These are phyloP conservation scores for Lucifuga dentata DNA, from an alignment of 2,113 vertebrate genomes.

Conservation along the genomic window DNA sequence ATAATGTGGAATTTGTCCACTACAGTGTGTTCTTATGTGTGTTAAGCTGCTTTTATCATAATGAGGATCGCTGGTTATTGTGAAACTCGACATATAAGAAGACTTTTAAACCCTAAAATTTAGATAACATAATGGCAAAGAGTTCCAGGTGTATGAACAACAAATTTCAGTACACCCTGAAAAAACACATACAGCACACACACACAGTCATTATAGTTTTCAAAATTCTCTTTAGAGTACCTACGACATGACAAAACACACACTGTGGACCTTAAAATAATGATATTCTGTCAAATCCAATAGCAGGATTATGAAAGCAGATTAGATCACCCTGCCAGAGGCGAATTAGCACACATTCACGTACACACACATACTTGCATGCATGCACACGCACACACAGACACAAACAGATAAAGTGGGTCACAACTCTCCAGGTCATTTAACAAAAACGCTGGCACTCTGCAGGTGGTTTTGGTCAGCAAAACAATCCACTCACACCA, in stretches of 20 bases:
- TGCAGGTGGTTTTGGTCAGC: conserved; percentile 54
- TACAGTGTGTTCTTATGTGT: no score
- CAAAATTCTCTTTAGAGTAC: neutral
- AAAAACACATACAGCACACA: conserved; percentile 2
- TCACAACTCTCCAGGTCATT: conserved; percentile 65
- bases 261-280: conserved; percentile 57
- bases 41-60: no score
- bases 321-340: conserved; percentile 72
- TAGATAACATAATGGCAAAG: no score
- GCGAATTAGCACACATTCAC: conserved; percentile 53
- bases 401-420: conserved; percentile 70
- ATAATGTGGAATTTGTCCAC: no score
- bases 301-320: conserved; percentile 68
- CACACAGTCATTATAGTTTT: conserved; percentile 9
- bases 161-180: no score
- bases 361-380: conserved; percentile 8
- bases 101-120: no score
- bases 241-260: conserved; percentile 3
- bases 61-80: no score
- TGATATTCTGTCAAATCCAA: conserved; percentile 72
- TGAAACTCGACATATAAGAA: no score
- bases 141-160: no score
- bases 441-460: conserved; percentile 21
- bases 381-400: conserved; percentile 4
- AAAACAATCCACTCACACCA: conserved; percentile 65